Evolutionary conservation across 2,113 vertebrate genomes (phyloP).

Genomic region (Phylloscopus whistleri): DNA sequence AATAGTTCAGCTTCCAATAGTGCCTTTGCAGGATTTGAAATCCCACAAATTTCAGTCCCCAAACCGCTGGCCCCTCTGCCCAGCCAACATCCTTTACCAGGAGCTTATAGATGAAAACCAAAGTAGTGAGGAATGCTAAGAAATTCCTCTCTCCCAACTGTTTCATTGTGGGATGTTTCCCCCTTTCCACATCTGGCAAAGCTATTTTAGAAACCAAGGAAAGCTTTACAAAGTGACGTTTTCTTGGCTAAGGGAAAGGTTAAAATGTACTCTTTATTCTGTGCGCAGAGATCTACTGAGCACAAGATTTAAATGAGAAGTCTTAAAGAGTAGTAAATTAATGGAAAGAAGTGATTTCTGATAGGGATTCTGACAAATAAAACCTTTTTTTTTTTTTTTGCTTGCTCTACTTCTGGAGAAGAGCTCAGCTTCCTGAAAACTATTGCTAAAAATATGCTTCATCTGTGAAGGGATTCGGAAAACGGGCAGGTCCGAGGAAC

Average conservation of each 20-base stretch:
- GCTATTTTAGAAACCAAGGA: constrained; percentile 41
- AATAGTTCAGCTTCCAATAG: background rate
- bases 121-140: background rate
- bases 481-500: constrained; percentile 24
- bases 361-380: background rate
- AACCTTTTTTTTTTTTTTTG: background rate
- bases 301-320: background rate
- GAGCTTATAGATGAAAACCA: background rate
- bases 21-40: background rate
- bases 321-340: background rate
- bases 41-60: background rate
- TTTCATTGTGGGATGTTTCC: background rate
- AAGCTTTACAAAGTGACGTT: background rate
- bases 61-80: background rate
- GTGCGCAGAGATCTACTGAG: background rate
- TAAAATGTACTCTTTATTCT: background rate
- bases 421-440: background rate
- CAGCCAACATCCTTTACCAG: background rate
- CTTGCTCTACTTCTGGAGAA: background rate
- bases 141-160: constrained; percentile 2
- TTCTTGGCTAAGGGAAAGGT: constrained; percentile 24
- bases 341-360: background rate
- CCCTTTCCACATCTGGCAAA: constrained; percentile 50
- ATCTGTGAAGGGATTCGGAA: background rate
- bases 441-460: background rate